Conservation (phyloP, 2,113 vertebrate genomes). For the Psittacula cyanocephala region DNA sequence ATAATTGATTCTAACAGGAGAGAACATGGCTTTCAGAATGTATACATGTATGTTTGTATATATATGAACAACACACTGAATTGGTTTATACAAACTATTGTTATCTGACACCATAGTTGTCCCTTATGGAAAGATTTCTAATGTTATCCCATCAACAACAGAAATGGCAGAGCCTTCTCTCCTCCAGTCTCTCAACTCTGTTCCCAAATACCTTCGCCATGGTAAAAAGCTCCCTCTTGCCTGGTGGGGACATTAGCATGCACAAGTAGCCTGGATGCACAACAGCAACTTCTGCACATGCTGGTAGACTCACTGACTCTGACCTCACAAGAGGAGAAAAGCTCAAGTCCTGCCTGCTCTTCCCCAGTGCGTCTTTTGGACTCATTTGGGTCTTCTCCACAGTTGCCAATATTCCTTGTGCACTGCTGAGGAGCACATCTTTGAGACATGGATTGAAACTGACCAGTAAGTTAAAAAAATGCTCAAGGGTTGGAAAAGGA, state of each 20-base stretch:
- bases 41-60: accelerated
- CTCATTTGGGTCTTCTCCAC: not conserved
- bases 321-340: not conserved
- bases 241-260: no score
- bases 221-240: not conserved
- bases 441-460: not conserved
- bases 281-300: not conserved
- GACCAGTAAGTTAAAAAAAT: not conserved
- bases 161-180: not conserved
- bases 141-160: accelerated
- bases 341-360: not conserved
- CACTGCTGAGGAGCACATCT: not conserved
- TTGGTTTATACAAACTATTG: not conserved
- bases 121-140: not conserved
- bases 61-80: not conserved
- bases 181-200: not conserved
- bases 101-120: not conserved
- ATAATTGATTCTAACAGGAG: not conserved
- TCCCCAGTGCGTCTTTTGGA: not conserved
- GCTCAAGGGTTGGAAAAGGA: not conserved
- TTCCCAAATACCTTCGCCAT: not conserved
- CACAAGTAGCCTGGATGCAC: not conserved
- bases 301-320: not conserved
- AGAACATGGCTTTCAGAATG: not conserved
- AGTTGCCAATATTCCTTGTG: no score